Conservation (phyloP, 2,113 vertebrate genomes). For the Alouatta palliata region DNA sequence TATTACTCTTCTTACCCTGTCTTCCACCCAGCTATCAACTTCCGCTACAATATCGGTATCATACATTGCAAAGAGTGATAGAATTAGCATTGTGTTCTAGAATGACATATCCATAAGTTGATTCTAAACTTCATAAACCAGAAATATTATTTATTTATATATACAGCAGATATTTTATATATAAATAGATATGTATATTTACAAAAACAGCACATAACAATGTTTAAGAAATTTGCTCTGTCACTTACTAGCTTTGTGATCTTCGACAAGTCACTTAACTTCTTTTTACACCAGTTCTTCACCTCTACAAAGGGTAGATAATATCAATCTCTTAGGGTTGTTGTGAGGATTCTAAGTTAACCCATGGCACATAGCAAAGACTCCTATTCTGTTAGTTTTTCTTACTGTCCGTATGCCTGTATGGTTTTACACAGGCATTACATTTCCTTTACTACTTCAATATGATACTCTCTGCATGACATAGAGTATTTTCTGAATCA, state of each 20-base stretch:
- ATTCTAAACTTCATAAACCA: neutral
- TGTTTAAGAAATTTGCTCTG: neutral
- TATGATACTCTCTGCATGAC: neutral
- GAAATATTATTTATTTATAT: neutral
- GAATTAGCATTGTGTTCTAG: neutral
- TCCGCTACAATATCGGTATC: neutral
- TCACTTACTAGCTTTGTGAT: neutral
- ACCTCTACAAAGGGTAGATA: neutral
- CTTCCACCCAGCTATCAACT: neutral
- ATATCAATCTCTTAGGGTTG: neutral
- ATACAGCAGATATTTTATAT: neutral
- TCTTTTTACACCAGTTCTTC: neutral
- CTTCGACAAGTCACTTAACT: neutral
- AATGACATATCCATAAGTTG: neutral
- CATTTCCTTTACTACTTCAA: neutral
- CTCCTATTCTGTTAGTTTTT: neutral
- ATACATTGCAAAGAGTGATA: neutral
- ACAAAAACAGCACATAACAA: neutral
- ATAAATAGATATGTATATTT: neutral
- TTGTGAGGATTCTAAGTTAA: neutral
- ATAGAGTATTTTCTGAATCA: neutral
- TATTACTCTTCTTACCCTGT: neutral
- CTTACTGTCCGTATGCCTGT: neutral
- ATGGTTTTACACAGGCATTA: neutral
- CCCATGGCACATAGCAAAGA: neutral